Percentiles rank a stretch among this genome's conserved stretches.
Conservation (phyloP, 2,113 vertebrate genomes). For the Apeltes quadracus region DNA sequence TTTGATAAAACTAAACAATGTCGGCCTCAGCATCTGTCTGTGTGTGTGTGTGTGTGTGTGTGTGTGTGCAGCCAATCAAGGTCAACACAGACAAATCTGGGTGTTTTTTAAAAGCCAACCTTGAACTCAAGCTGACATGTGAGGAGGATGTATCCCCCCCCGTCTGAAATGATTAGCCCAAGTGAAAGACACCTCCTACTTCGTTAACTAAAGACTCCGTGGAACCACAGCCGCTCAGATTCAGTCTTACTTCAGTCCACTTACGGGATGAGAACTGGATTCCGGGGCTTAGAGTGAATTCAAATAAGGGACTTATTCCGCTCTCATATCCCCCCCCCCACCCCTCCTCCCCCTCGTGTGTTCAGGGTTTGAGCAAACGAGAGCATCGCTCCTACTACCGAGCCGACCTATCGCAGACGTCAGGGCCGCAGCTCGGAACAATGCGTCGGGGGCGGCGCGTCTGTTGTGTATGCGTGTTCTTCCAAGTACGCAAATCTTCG, state of each 20-base stretch:
- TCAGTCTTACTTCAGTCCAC: too few species aligned
- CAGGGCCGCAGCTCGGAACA: slow-evolving; percentile 60
- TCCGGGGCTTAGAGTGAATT: not conserved
- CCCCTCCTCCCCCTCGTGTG: not conserved
- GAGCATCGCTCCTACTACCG: slow-evolving; percentile 42
- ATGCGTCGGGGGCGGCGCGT: slow-evolving; percentile 19
- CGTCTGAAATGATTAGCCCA: slow-evolving; percentile 34
- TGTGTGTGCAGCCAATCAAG: not conserved
- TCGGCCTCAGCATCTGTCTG: not conserved
- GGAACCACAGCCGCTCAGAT: slow-evolving; percentile 16
- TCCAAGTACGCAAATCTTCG: slow-evolving; percentile 64
- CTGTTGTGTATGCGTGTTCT: slow-evolving; percentile 48
- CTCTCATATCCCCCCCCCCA: not conserved
- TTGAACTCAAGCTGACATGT: slow-evolving; percentile 28
- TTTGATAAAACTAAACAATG: slow-evolving; percentile 52
- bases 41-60: not conserved
- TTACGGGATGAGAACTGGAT: slow-evolving; percentile 9
- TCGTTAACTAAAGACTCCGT: slow-evolving; percentile 6
- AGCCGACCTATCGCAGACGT: slow-evolving; percentile 54
- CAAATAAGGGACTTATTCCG: not conserved
- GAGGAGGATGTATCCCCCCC: slow-evolving; percentile 7
- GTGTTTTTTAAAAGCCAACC: slow-evolving; percentile 21
- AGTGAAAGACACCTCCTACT: slow-evolving; percentile 11
- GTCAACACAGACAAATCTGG: not conserved
- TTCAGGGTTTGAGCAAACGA: slow-evolving; percentile 22